Evolutionary conservation across 2,797 vertebrate genomes (phyloP), one percentile per base, ranked within the genome.

Genomic region (Pantherophis alleghaniensis): DNA sequence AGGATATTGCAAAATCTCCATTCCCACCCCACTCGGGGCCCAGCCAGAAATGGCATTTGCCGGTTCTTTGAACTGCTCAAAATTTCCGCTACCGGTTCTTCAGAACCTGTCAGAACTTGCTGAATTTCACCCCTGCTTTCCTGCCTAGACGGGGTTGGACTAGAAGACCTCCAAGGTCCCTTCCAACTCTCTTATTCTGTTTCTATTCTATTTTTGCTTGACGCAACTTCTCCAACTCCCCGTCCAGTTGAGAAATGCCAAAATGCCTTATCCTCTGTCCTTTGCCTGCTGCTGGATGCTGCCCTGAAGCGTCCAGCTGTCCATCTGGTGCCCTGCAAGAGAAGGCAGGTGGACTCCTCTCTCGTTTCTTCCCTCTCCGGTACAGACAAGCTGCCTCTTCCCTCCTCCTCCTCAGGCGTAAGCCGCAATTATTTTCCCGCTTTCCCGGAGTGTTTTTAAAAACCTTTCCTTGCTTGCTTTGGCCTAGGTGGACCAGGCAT

Each of bases 261-360:
- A 42, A 56, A 28, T 18, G 37, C 79, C 79, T 18, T 42, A 2
- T 51, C 22, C 10, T 24, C 22, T 24, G 51, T 47, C 47, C 83
- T 69, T 32, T 66, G 63, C 11, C 11, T 5, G 26, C 28, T n/a
- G 12, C 63, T n/a, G 63, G 63, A n/a, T 13, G 0, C 24, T 26
- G 1, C 2, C 14, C 12, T 5, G 9, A 13, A 16, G 9, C 0
- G 24, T 22, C n/a, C 16, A 12, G 7, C 61, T 0, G 4, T 2
- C 32, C 7, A 13, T 47, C 32, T 61, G 26, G 3, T 53, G 28
- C 56, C 83, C 10, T 37, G 4, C 2, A 26, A 12, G 51, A 24
- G 63, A 28, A 20, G 11, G 7, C 16, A 9, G n/a, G 24, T 37
- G 32, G n/a, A 79, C 14, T 18, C 9, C n/a, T 28, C 3, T 57